These are phyloP conservation scores for Nomada hirtipes DNA, from an alignment of 2,888 invertebrate genomes.

Conservation along the genomic window DNA sequence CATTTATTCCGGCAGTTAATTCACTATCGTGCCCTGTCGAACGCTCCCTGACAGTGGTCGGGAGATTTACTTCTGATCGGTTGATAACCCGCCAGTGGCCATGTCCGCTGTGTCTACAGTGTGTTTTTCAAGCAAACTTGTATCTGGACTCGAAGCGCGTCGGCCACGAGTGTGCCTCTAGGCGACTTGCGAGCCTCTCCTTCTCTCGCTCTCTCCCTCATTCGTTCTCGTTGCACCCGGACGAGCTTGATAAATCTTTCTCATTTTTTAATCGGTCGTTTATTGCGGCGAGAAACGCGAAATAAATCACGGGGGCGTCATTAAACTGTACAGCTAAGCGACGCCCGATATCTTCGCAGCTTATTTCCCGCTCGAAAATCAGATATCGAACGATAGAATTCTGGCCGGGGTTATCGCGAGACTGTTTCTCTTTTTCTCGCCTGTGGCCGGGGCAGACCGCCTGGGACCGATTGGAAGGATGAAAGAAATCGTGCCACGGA, in stretches of 20 bases:
- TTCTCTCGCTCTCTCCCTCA: neutral
- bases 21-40: constrained; percentile 76
- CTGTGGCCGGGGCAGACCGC: constrained; percentile 1
- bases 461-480: neutral
- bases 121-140: constrained; percentile 71
- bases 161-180: constrained; percentile 63
- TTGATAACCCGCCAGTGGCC: constrained; percentile 79
- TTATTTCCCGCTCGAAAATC: constrained; percentile 48
- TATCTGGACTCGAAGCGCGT: constrained; percentile 54
- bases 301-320: constrained; percentile 61
- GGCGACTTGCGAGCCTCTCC: constrained; percentile 48
- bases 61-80: constrained; percentile 76
- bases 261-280: constrained; percentile 64
- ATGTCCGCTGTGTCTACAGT: constrained; percentile 77
- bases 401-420: constrained; percentile 25
- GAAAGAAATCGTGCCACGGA: neutral
- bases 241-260: constrained; percentile 63
- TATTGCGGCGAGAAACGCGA: constrained; percentile 65
- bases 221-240: constrained; percentile 12
- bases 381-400: constrained; percentile 45
- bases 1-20: constrained; percentile 79
- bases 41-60: constrained; percentile 71
- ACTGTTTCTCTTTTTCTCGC: constrained; percentile 8
- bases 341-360: constrained; percentile 47
- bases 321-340: constrained; percentile 52